Base-by-base conservation (phyloP, 2,113 vertebrate species). In the Pogona vitticeps region DNA sequence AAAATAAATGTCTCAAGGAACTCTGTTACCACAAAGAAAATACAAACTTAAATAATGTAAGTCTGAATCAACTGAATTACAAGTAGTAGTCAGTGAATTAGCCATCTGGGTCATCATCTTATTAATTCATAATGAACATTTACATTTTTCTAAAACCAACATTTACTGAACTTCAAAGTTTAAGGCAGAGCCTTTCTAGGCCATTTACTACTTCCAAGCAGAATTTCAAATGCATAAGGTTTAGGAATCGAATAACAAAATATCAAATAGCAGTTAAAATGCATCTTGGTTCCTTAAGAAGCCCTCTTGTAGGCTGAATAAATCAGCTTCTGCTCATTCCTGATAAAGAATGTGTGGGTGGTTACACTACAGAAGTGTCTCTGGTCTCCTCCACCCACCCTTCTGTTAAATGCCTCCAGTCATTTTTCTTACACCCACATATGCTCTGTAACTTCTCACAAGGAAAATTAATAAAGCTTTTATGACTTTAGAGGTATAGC, bases 341-440 rank as follows among this genome's bases (percentile, higher is more conserved):
- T 75, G 70, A 81, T 84, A 65, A 86, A 67, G 65, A 12, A n/a
- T 65, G 4, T 26, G 84, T 81, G 78, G 84, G 70, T 81, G 78
- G 59, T 65, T 75, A 75, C 18, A 81, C 59, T 81, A 65, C 70
- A 76, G 78, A 68, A 86, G 42, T 67, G 42, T 75, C 76, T 86
- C 78, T 52, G 73, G 38, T 23, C 38, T 36, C 73, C 46, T 52
- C 46, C 10, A n/a, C 10, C 46, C 46, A 52, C 77, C 77, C 70
- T 86, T 86, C 78, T 75, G 70, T 63, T 81, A 42, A 86, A 86
- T 76, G 78, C 78, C n/a, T 86, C 78, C 40, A 56, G 61, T 86
- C n/a, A 81, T 81, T 75, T 86, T 86, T 86, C 70, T 81, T 86
- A 86, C 78, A 81, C 85, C 85, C 70, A 86, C 70, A 36, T 71